Evolutionary conservation across 1,140 invertebrate species (phyloP).

Genomic region (Ladona fulva): DNA sequence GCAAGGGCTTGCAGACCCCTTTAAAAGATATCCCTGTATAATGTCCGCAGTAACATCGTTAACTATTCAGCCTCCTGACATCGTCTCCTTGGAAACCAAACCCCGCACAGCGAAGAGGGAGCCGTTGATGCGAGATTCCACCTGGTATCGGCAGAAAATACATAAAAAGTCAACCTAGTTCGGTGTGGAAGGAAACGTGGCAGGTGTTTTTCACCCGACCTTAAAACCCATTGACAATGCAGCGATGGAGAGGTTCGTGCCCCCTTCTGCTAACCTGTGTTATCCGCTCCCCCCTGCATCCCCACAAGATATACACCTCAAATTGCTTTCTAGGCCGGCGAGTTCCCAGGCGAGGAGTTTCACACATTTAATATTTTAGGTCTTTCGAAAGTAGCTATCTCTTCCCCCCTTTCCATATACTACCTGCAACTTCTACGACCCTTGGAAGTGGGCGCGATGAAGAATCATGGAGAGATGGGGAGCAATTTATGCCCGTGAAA

Average conservation of each 20-base stretch:
- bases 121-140: background rate
- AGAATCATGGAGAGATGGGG: too few relatives aligned
- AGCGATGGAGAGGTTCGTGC: background rate
- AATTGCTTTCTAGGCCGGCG: constrained; percentile 21
- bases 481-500: too few relatives aligned
- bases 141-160: background rate
- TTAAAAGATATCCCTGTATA: background rate
- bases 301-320: background rate
- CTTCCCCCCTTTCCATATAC: background rate
- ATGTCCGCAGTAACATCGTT: background rate
- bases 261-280: background rate
- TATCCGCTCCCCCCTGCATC: background rate
- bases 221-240: background rate
- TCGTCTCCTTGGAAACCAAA: background rate
- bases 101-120: background rate
- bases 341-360: constrained; percentile 17
- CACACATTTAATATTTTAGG: background rate
- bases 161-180: too few relatives aligned
- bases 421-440: background rate
- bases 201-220: background rate
- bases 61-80: background rate
- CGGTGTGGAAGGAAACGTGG: background rate
- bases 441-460: too few relatives aligned
- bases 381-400: background rate
- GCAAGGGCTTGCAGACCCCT: background rate